Base-by-base conservation (phyloP, 2,888 invertebrate genomes). In the Myopa testacea region DNA sequence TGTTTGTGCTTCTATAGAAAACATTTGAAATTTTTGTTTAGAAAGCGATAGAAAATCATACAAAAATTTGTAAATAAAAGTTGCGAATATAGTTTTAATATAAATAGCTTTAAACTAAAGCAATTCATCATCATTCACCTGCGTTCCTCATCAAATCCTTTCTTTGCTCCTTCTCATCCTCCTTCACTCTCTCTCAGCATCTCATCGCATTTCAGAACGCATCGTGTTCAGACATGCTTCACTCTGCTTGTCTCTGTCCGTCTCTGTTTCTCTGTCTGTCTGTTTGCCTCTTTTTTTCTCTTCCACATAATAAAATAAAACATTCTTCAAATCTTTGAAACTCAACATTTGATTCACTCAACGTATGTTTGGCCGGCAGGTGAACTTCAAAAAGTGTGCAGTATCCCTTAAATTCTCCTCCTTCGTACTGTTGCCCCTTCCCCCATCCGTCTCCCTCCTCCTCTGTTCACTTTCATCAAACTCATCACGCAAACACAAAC, bases 361-460 rank as follows among this genome's bases (percentile, higher is more conserved):
- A 80, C 80, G 80, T 81, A 79, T 77, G 81, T 82, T 82, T 83
- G 86, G 84, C 84, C 84, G 80, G 80, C 83, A 86, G 87, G 84
- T 84, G 85, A 81, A 85, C 84, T 83, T 83, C 83, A 85, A 85
- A 83, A 81, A 84, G 52, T 55, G 70, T 55, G 5, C 55, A 55
- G 55, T n/a, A 8, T n/a, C 5, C 5, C 55, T 55, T 55, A 5
- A n/a, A 14, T n/a, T 16, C 16, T 3, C 55, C 55, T 50, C 50
- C 50, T 8, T 8, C 10, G 14, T 50, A 8, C 50, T 14, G 1
- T 50, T 3, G 16, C 55, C 14, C 55, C 55, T 4, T n/a, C 55
- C n/a, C n/a, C 55, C 5, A 55, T 83, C 82, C 50, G 34, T 14
- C 45, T 63, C 34, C 50, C 60, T 3, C 26, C 75, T 19, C 69